A percentile compares a stretch with the other conserved stretches of the same genome.
These are phyloP conservation scores for Anthonomus grandis DNA, from an alignment of 1,140 invertebrate genomes.

Conservation along the genomic window DNA sequence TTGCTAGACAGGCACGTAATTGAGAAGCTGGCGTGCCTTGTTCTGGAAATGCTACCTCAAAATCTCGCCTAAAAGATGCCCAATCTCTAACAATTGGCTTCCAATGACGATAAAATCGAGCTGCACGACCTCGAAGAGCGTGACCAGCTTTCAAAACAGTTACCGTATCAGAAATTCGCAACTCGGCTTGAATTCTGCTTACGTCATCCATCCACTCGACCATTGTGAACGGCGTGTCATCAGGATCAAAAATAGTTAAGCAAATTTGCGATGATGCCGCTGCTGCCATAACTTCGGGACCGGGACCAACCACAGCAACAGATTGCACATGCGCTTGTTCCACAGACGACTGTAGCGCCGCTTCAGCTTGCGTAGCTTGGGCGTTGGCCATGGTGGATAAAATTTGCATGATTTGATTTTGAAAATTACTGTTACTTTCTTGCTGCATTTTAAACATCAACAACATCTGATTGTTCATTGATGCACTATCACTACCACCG, in stretches of 20 bases:
- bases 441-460: constrained; percentile 6
- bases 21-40: constrained; percentile 19
- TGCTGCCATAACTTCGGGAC: background rate
- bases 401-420: constrained; percentile 15
- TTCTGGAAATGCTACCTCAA: constrained; percentile 11
- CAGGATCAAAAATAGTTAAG: constrained; percentile 9
- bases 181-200: constrained; percentile 18
- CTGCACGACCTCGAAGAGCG: constrained; percentile 15
- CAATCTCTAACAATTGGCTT: constrained; percentile 18
- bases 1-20: constrained; percentile 7
- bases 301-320: background rate
- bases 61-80: constrained; percentile 13
- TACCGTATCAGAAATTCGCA: constrained; percentile 18
- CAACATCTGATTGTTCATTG: no score
- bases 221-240: constrained; percentile 15
- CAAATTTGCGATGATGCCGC: constrained; percentile 3
- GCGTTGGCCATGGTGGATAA: constrained; percentile 14
- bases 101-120: constrained; percentile 17
- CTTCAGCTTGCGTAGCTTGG: constrained; percentile 5
- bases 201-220: constrained; percentile 17
- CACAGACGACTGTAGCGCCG: background rate
- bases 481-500: no score
- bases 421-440: constrained; percentile 14
- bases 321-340: background rate
- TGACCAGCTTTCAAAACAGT: constrained; percentile 23